Evolutionary conservation across 2,888 invertebrate genomes (phyloP), one percentile per base, ranked within the genome.

Genomic region (Stictocephala bisonia): DNA sequence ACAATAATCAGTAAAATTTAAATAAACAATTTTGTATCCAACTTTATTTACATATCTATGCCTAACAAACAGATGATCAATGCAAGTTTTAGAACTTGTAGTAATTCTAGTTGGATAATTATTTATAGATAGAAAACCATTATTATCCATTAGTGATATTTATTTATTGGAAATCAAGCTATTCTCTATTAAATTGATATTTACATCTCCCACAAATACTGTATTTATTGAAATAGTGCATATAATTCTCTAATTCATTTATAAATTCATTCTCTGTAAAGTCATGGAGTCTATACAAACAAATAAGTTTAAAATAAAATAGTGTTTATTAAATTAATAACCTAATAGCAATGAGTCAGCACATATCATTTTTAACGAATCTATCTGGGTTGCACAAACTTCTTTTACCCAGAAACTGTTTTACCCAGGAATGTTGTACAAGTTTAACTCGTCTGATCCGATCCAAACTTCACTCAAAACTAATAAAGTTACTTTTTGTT

Each of bases 281-380:
- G 1, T 53, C 53, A 26, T 53, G 53, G 24, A 53, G 13, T 53
- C 53, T 53, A 24, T 53, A 48, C 6, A 48, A n/a, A 24, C 53
- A 53, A n/a, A 2, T 26, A 7, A 53, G n/a, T n/a, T n/a, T n/a
- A n/a, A 26, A 6, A 26, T 53, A 26, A 53, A 53, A 9, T 53
- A 13, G 26, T 4, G 9, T 53, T 9, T 48, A 15, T 48, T 48
- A n/a, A 48, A 53, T n/a, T n/a, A n/a, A n/a, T n/a, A n/a, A n/a
- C n/a, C n/a, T n/a, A n/a, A n/a, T n/a, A n/a, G 27, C 24, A 53
- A 15, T 26, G 27, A 26, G 27, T 53, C 53, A 18, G 53, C 53
- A 2, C 26, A 13, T 26, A 4, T 9, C 24, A 53, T 26, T 6
- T 11, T 7, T 9, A 9, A 9, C 11, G 15, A 2, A n/a, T 53